phyloP scores from a whole-genome alignment of 2,113 vertebrate species.

The Sebastes schlegelii region DNA sequence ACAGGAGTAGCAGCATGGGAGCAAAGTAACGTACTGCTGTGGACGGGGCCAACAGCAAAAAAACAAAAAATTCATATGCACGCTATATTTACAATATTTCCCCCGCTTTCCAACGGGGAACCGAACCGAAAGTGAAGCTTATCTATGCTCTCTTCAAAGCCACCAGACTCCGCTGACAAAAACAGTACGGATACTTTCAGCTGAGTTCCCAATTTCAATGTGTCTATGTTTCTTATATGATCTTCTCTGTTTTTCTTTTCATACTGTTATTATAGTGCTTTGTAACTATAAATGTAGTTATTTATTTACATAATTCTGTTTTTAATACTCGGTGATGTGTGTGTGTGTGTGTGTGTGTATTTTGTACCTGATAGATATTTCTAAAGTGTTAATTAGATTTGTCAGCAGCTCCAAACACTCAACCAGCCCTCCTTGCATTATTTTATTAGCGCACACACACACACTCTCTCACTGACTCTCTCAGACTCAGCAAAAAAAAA shows the following conservation, averaged over 20 bases:
- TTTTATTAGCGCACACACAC: neutral
- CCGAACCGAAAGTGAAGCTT: too few species aligned
- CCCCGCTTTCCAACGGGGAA: too few species aligned
- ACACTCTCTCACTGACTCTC: neutral
- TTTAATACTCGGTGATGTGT: neutral
- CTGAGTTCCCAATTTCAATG: too few species aligned
- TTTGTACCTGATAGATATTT: conserved; percentile 59
- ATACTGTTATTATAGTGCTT: neutral
- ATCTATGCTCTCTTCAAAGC: too few species aligned
- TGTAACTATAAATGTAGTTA: neutral
- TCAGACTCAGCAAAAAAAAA: conserved; percentile 17
- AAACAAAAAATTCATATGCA: too few species aligned
- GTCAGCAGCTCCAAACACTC: conserved; percentile 55
- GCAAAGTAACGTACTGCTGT: too few species aligned
- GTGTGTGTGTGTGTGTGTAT: conserved; percentile 37
- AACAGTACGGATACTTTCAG: too few species aligned
- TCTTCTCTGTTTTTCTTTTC: neutral
- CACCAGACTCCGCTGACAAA: too few species aligned
- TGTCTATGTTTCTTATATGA: neutral
- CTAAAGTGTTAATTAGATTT: conserved; percentile 72
- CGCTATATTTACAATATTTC: too few species aligned
- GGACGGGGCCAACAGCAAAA: too few species aligned
- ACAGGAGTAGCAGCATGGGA: too few species aligned
- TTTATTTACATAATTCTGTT: neutral
- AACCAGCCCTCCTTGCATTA: neutral